These are phyloP conservation scores for Elegia similella DNA, from an alignment of 2,888 invertebrate genomes.

Conservation along the genomic window DNA sequence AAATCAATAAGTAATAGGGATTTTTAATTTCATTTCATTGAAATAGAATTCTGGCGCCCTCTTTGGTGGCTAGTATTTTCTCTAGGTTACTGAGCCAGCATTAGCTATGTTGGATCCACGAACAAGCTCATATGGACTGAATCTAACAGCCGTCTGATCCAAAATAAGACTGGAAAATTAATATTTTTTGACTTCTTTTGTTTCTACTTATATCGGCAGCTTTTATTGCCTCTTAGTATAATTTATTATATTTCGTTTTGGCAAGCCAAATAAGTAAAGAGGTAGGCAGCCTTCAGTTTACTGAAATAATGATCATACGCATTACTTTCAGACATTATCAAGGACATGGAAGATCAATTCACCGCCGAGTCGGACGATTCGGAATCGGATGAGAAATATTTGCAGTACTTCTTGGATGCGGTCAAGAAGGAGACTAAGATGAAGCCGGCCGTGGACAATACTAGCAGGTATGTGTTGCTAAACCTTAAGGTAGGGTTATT, in stretches of 20 bases:
- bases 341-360: conserved; percentile 66
- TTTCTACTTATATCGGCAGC: not conserved
- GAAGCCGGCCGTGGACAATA: conserved; percentile 56
- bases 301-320: not conserved
- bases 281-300: not conserved
- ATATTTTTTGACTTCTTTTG: too few species aligned
- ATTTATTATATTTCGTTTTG: not conserved
- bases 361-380: conserved; percentile 91
- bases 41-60: too few species aligned
- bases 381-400: conserved; percentile 89
- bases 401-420: conserved; percentile 81
- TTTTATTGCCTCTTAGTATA: not conserved
- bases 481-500: too few species aligned
- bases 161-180: too few species aligned
- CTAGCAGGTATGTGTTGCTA: conserved; percentile 46
- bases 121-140: too few species aligned
- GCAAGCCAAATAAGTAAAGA: not conserved
- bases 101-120: too few species aligned
- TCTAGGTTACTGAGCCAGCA: too few species aligned
- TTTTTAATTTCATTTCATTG: too few species aligned
- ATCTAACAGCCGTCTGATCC: too few species aligned
- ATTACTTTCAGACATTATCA: conserved; percentile 37
- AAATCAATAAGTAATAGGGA: too few species aligned
- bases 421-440: conserved; percentile 62
- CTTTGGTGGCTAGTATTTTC: too few species aligned